Conservation (phyloP, 2,888 invertebrate genomes). For the Epiblema foenella region DNA sequence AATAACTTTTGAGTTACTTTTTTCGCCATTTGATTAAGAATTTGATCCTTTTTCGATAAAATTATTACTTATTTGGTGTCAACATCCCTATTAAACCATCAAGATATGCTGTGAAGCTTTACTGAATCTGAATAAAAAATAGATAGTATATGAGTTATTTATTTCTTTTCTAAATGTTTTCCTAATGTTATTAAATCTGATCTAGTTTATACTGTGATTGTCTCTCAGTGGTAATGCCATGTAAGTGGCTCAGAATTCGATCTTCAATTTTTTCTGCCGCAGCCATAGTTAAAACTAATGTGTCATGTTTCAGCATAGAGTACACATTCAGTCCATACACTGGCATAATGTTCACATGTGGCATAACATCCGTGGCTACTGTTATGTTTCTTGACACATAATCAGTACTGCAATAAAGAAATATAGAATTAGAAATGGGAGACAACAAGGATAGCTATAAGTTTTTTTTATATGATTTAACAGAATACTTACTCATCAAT, state of each 20-base stretch:
- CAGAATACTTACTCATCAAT: conserved; percentile 91
- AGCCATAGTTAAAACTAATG: conserved; percentile 92
- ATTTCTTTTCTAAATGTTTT: conserved; percentile 37
- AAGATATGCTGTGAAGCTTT: not conserved
- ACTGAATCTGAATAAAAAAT: conserved; percentile 9
- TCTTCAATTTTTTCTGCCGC: conserved; percentile 95
- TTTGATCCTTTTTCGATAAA: no score
- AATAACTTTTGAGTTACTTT: no score
- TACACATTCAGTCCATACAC: conserved; percentile 97
- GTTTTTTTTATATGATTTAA: no score
- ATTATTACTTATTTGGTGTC: no score
- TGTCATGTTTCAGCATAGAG: conserved; percentile 98
- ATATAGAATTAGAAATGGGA: conserved; percentile 1
- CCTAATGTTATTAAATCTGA: conserved; percentile 76
- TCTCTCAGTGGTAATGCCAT: conserved; percentile 83
- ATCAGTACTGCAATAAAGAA: conserved; percentile 88
- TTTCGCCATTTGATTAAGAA: no score
- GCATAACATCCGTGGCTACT: conserved; percentile 90
- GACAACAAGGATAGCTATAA: not conserved
- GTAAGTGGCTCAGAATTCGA: conserved; percentile 88
- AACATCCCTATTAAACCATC: no score
- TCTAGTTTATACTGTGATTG: conserved; percentile 85
- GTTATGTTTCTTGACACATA: conserved; percentile 95
- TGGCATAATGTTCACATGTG: conserved; percentile 97
- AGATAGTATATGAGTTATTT: conserved; percentile 21